phyloP scores from a whole-genome alignment of 2,797 vertebrate genomes.

The Oophaga sylvatica region DNA sequence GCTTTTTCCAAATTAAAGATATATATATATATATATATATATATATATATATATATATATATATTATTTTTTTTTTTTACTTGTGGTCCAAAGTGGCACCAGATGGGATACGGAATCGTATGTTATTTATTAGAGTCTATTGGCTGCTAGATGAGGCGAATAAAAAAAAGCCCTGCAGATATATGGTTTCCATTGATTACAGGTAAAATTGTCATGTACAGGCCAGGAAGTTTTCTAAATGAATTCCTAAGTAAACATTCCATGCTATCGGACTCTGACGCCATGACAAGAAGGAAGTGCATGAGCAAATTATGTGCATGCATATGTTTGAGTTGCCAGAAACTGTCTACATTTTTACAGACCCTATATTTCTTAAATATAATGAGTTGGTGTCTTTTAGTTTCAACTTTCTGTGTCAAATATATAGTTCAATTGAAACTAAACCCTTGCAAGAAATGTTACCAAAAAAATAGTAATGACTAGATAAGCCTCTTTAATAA shows the following conservation, averaged over 20 bases:
- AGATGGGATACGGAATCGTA: conserved; percentile 41
- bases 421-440: neutral
- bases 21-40: neutral
- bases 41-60: neutral
- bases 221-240: neutral
- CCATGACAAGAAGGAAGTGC: neutral
- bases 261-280: neutral
- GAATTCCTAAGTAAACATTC: conserved; percentile 17
- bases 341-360: neutral
- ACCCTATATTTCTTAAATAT: neutral
- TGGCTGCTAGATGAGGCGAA: conserved; percentile 36
- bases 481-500: neutral
- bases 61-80: conserved; percentile 29
- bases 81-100: conserved; percentile 48
- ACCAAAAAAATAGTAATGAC: neutral
- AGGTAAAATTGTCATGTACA: conserved; percentile 23
- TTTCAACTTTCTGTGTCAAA: neutral
- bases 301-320: neutral
- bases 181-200: conserved; percentile 39
- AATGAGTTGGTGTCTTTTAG: neutral
- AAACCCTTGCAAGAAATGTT: neutral
- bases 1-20: conserved; percentile 45
- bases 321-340: neutral
- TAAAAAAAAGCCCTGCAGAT: conserved; percentile 19
- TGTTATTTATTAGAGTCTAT: conserved; percentile 48